Evolutionary conservation across 2,797 vertebrate species (phyloP), one percentile per base, ranked within the genome.

Genomic region (Prunella strophiata): DNA sequence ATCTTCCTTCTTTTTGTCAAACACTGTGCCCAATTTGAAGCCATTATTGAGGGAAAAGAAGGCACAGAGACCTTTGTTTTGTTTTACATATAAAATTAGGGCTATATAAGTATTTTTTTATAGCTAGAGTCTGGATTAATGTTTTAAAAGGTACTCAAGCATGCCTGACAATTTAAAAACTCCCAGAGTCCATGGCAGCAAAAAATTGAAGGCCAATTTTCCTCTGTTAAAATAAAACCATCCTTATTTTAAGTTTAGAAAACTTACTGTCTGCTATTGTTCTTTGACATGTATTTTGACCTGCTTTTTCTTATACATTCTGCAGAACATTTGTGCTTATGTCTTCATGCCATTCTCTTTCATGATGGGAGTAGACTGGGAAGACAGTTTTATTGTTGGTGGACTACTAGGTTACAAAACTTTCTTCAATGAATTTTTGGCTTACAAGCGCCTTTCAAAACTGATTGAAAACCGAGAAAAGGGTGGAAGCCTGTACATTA

Each of bases 401-500:
- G 98, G 98, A 94, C 98, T 99, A 74, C 97, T 99, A 72, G 98
- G 98, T 26, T 97, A 98, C 65, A 99, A 99, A 97, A 99, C 98
- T 17, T 99, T 99, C 95, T 98, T 99, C 95, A 99, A 98, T 96
- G 98, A 99, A 96, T 98, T 99, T 97, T 97, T 99, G 92, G 98
- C 98, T 85, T 99, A 98, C 74, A 95, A 99, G 84, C 97, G 96
- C 25, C 97, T 99, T 94, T 97, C 98, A n/a, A 93, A 96, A 82
- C 71, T 98, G 52, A 98, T 99, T 61, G 93, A 94, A 40, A 97
- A 93, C 89, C 96, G 98, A 87, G 91, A 98, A 94, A 95, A 91
- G 9, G 98, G 98, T 54, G 98, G 97, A 16, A 98, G 97, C 20
- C 97, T 98, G 96, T 99, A 98, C 88, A 84, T 99, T 66, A 82